These are phyloP conservation scores for Xiphophorus couchianus DNA, from an alignment of 2,113 vertebrate species.

Conservation along the genomic window DNA sequence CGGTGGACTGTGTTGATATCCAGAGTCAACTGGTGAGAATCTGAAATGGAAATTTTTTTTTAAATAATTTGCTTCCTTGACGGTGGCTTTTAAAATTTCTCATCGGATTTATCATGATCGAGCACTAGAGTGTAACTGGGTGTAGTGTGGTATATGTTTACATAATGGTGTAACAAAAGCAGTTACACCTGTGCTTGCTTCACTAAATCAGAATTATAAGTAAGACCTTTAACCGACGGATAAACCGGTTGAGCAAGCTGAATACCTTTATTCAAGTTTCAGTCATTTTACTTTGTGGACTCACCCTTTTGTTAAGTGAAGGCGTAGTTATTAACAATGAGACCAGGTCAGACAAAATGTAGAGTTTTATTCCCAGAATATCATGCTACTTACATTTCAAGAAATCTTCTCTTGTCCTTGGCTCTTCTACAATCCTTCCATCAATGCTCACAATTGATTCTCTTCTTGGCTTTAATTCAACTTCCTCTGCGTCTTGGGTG, in stretches of 20 bases:
- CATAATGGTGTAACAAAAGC: background rate
- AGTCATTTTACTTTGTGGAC: conserved; percentile 4
- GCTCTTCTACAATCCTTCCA: conserved; percentile 59
- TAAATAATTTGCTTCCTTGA: background rate
- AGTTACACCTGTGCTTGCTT: conserved; percentile 57
- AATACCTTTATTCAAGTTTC: conserved; percentile 43
- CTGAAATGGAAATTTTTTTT: conserved; percentile 44
- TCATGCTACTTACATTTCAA: conserved; percentile 69
- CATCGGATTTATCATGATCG: background rate
- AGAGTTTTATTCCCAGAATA: background rate
- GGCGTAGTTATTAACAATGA: background rate
- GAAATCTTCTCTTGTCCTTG: conserved; percentile 74
- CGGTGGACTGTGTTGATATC: conserved; percentile 77
- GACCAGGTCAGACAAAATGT: background rate
- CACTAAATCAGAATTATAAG: conserved; percentile 16
- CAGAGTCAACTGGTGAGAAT: conserved; percentile 67
- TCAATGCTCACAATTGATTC: conserved; percentile 46
- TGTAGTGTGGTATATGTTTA: background rate
- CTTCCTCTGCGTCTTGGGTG: conserved; percentile 48
- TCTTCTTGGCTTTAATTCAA: conserved; percentile 36
- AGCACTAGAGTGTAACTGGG: background rate
- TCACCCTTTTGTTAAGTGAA: conserved; percentile 3
- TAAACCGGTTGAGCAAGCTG: conserved; percentile 63
- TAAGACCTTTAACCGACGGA: conserved; percentile 26
- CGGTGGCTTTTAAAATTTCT: background rate